These are phyloP conservation scores for Scolopax bukidnonensis DNA, from an alignment of 2,797 vertebrate genomes.

Conservation along the genomic window DNA sequence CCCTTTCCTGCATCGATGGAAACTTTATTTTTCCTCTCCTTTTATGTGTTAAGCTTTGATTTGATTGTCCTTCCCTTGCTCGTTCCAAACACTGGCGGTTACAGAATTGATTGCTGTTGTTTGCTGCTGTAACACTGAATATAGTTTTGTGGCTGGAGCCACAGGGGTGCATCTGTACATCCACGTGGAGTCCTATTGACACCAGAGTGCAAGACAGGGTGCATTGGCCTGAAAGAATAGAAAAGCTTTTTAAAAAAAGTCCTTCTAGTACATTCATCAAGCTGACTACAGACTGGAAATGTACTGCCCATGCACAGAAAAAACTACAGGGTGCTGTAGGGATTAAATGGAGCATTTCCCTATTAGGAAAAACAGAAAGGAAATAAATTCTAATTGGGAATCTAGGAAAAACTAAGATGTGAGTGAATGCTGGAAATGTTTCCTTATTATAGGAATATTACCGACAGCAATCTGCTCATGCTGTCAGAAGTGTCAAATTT, in stretches of 20 bases:
- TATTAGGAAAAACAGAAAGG: not conserved
- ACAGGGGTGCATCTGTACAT: not conserved
- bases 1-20: not conserved
- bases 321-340: not conserved
- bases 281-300: not conserved
- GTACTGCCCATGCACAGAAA: not conserved
- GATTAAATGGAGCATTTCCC: not conserved
- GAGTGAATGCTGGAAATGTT: not conserved
- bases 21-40: not conserved
- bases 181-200: not conserved
- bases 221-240: not conserved
- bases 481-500: not conserved
- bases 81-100: not conserved
- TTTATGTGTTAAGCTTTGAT: not conserved
- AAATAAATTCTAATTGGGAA: not conserved
- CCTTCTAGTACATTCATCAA: not conserved
- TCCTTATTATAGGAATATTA: not conserved
- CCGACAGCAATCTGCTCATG: not conserved
- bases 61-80: not conserved
- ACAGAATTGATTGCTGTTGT: not conserved
- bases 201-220: not conserved
- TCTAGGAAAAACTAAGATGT: not conserved
- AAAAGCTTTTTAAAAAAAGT: not conserved
- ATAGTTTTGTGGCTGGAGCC: not conserved
- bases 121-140: not conserved